Evolutionary conservation across 2,888 invertebrate species (phyloP).

Genomic region (Lepidocyrtinus sp.): DNA sequence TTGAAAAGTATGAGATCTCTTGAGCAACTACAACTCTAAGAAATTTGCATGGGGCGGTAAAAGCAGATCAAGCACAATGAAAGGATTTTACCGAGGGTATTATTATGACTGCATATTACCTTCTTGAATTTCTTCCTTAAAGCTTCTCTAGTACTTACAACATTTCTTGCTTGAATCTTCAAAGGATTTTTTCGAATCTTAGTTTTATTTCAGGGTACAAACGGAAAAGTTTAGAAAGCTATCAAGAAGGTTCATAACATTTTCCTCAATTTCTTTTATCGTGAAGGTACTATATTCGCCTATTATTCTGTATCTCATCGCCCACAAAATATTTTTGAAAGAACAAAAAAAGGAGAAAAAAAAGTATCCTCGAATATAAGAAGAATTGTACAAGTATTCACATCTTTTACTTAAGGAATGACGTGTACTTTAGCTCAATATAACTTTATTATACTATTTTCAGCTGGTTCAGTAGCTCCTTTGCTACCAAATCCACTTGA

Average conservation of each 20-base stretch:
- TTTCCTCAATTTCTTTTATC: not conserved
- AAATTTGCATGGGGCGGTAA: conserved; percentile 21
- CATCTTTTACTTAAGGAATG: conserved; percentile 21
- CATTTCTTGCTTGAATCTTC: not conserved
- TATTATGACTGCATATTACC: not conserved
- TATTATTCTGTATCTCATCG: not conserved
- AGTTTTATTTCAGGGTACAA: conserved; percentile 13
- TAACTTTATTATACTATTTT: conserved; percentile 43
- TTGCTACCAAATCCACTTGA: conserved; percentile 48
- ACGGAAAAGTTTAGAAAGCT: conserved; percentile 5
- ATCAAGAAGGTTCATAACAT: not conserved
- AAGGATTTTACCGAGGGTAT: not conserved
- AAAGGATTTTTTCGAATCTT: conserved; percentile 17
- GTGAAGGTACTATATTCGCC: not conserved
- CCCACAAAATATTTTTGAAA: conserved; percentile 21
- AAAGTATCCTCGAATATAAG: not conserved
- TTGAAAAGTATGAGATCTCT: not conserved
- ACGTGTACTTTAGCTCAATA: not conserved
- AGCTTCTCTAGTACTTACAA: not conserved
- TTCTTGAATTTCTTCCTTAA: not conserved
- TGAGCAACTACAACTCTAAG: not conserved
- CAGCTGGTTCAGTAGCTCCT: conserved; percentile 37
- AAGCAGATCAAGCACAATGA: conserved; percentile 8
- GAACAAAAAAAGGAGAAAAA: not conserved
- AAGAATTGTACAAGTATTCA: conserved; percentile 4